phyloP scores from a whole-genome alignment of 2,888 invertebrate species.

The Pinctada fucata region DNA sequence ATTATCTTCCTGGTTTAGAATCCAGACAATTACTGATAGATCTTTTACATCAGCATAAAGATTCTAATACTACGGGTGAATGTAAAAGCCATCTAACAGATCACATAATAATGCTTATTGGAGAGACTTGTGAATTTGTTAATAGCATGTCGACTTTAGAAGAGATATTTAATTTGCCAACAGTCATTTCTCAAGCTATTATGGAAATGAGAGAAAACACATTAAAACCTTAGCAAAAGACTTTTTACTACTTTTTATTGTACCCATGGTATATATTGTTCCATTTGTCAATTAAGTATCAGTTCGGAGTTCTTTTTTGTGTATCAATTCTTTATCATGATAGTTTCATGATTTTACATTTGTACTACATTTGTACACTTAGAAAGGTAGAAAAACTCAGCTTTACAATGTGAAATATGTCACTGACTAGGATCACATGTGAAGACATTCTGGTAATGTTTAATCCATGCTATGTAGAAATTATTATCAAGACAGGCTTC shows the following conservation, averaged over 20 bases:
- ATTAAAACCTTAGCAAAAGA: not conserved
- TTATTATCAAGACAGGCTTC: not conserved
- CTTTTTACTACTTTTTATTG: not conserved
- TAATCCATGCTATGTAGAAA: not conserved
- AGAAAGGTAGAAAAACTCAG: not conserved
- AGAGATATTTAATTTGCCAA: not conserved
- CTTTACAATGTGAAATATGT: not conserved
- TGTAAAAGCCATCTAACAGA: not conserved
- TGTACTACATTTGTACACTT: not conserved
- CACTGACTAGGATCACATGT: constrained; percentile 4
- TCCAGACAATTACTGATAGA: not conserved
- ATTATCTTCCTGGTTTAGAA: not conserved
- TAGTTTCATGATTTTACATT: not conserved
- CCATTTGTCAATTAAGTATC: not conserved
- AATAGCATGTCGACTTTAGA: not conserved
- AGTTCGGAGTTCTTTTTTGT: not conserved
- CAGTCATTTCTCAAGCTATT: not conserved
- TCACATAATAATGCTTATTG: not conserved
- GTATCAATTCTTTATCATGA: not conserved
- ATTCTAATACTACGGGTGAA: not conserved
- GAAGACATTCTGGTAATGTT: not conserved
- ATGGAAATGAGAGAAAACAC: not conserved
- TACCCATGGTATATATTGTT: not conserved
- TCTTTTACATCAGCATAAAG: not conserved
- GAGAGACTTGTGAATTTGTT: not conserved